A percentile compares a stretch with the other conserved stretches of the same genome.
These are phyloP conservation scores for Drosophila cyrtoloma DNA, from an alignment of 2,888 invertebrate genomes.

Conservation along the genomic window DNA sequence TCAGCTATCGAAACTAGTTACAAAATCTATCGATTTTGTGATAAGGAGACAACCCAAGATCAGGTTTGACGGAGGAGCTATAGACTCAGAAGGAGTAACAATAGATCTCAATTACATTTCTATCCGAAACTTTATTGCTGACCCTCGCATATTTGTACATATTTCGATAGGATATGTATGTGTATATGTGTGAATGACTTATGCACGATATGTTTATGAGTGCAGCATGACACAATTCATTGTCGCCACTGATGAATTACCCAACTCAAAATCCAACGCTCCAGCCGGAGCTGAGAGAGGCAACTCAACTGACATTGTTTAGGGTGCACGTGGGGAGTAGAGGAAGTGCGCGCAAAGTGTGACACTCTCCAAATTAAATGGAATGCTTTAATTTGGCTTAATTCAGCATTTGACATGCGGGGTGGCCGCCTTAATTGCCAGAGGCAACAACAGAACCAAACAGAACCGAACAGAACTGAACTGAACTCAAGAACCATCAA, in stretches of 20 bases:
- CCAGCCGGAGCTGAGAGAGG: slow-evolving; percentile 18
- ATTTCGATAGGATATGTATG: background rate
- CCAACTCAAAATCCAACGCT: slow-evolving; percentile 47
- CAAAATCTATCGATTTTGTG: no score
- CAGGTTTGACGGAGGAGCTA: no score
- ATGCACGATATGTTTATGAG: slow-evolving; percentile 42
- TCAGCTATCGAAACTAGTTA: no score
- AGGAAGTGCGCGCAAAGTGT: slow-evolving; percentile 78
- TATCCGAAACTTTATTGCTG: background rate
- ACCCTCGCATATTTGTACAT: slow-evolving; percentile 30
- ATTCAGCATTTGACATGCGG: slow-evolving; percentile 77
- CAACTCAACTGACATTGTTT: slow-evolving; percentile 17
- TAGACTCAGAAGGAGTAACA: background rate
- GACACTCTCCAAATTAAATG: slow-evolving; percentile 78
- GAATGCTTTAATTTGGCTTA: slow-evolving; percentile 78
- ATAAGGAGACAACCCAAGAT: no score
- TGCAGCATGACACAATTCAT: slow-evolving; percentile 72
- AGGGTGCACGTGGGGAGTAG: slow-evolving; percentile 44
- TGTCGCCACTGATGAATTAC: slow-evolving; percentile 72
- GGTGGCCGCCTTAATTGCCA: slow-evolving; percentile 75
- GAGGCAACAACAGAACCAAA: slow-evolving; percentile 27
- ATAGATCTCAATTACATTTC: background rate
- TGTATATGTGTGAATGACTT: slow-evolving; percentile 20
- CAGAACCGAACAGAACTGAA: slow-evolving; percentile 25
- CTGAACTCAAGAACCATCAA: slow-evolving; percentile 41